phyloP scores from a whole-genome alignment of 2,113 vertebrate genomes.

The Actenoides hombroni region DNA sequence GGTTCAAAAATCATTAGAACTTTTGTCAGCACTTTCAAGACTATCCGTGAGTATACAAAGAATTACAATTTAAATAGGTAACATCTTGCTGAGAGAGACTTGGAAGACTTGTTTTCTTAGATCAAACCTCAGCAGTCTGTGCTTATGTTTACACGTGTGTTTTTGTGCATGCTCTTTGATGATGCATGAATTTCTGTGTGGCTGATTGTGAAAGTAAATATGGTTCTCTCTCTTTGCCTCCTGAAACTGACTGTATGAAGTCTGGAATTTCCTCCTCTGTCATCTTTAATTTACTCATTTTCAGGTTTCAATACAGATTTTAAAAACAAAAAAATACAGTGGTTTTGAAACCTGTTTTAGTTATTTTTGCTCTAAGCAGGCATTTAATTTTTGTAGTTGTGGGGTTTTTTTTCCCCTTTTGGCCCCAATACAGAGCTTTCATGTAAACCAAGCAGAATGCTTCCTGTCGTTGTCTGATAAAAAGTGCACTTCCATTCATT shows the following conservation, averaged over 20 bases:
- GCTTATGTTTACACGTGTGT: not conserved
- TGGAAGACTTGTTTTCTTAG: not conserved
- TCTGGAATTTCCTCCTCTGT: conserved; percentile 63
- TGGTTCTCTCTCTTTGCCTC: conserved; percentile 5
- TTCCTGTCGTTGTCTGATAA: conserved; percentile 76
- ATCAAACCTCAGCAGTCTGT: not conserved
- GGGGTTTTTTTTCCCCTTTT: not conserved
- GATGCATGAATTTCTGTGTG: conserved; percentile 52
- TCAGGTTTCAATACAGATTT: conserved; percentile 26
- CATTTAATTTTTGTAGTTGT: not conserved
- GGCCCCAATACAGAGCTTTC: conserved; percentile 39
- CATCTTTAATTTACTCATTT: conserved; percentile 61
- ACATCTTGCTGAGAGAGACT: not conserved
- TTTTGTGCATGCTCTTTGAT: conserved; percentile 23
- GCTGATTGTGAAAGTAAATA: conserved; percentile 45
- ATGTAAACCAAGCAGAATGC: conserved; percentile 66
- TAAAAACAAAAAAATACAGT: not conserved
- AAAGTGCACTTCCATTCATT: conserved; percentile 76
- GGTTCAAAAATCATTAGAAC: not conserved
- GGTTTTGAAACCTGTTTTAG: conserved; percentile 18
- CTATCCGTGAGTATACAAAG: not conserved
- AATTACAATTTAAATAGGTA: not conserved
- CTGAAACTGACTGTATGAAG: conserved; percentile 58
- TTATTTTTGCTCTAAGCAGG: conserved; percentile 41
- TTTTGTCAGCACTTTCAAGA: not conserved